Evolutionary conservation across 1,140 invertebrate species (phyloP).

Genomic region (Euura saliciscinereae): DNA sequence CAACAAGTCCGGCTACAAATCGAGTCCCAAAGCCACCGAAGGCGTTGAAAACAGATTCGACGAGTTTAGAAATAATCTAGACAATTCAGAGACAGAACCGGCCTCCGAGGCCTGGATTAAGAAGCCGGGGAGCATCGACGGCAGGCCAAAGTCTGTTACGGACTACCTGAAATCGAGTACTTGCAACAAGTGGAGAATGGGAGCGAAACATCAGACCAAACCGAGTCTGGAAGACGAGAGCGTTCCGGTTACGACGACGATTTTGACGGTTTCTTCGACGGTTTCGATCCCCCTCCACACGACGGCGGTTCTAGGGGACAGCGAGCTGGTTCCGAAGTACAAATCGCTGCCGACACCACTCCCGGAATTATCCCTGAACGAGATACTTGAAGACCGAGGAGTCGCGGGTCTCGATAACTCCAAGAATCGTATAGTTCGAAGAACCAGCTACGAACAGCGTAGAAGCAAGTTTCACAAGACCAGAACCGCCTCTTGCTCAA

Average conservation of each 20-base stretch:
- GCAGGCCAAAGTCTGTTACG: slow-evolving; percentile 38
- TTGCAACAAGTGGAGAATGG: slow-evolving; percentile 43
- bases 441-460: slow-evolving; percentile 66
- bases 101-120: slow-evolving; percentile 16
- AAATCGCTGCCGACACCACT: slow-evolving; percentile 63
- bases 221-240: slow-evolving; percentile 23
- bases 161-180: slow-evolving; percentile 34
- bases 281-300: slow-evolving; percentile 62
- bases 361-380: slow-evolving; percentile 69
- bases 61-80: slow-evolving; percentile 27
- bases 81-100: slow-evolving; percentile 27
- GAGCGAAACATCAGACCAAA: slow-evolving; percentile 35
- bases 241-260: slow-evolving; percentile 49
- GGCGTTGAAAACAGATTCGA: slow-evolving; percentile 41
- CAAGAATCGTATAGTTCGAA: slow-evolving; percentile 46
- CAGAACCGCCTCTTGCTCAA: slow-evolving; percentile 85
- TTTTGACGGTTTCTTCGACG: slow-evolving; percentile 63
- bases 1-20: neutral
- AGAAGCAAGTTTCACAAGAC: slow-evolving; percentile 76
- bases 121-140: slow-evolving; percentile 29
- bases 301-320: slow-evolving; percentile 48
- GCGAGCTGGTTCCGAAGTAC: slow-evolving; percentile 56
- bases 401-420: slow-evolving; percentile 26
- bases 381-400: slow-evolving; percentile 75
- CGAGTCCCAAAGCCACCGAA: neutral